Conservation (phyloP, 2,797 vertebrate species). For the Alauda arvensis region DNA sequence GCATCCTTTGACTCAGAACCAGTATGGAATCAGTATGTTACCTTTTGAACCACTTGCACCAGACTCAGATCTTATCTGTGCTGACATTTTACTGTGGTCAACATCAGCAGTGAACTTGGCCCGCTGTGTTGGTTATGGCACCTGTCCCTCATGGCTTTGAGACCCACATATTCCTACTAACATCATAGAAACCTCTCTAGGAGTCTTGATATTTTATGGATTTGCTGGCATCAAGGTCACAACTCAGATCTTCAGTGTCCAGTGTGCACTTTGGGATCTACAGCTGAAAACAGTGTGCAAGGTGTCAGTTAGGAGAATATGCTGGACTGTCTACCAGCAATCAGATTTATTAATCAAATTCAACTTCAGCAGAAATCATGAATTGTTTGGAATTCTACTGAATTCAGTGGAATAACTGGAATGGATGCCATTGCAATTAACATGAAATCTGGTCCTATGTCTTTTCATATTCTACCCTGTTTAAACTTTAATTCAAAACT, state of each 20-base stretch:
- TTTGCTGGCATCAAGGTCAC: neutral
- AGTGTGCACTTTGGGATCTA: neutral
- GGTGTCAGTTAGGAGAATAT: neutral
- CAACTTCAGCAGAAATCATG: neutral
- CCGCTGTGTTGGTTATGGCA: neutral
- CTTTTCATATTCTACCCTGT: neutral
- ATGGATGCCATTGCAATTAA: neutral
- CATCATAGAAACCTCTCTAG: neutral
- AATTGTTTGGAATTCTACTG: neutral
- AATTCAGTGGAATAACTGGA: neutral
- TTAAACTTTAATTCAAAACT: conserved; percentile 29
- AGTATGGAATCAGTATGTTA: neutral
- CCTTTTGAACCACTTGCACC: neutral
- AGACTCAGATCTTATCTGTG: neutral
- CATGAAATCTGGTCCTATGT: neutral
- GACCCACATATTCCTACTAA: neutral
- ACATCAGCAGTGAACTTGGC: neutral
- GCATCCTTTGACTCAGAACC: neutral
- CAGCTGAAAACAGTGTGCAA: neutral
- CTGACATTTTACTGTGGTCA: neutral
- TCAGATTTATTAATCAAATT: neutral
- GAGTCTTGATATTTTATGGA: neutral
- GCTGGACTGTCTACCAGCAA: neutral
- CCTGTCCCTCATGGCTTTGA: neutral
- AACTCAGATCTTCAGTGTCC: neutral